Conservation (phyloP, 2,797 vertebrate genomes). For the Cryptoprocta ferox region DNA sequence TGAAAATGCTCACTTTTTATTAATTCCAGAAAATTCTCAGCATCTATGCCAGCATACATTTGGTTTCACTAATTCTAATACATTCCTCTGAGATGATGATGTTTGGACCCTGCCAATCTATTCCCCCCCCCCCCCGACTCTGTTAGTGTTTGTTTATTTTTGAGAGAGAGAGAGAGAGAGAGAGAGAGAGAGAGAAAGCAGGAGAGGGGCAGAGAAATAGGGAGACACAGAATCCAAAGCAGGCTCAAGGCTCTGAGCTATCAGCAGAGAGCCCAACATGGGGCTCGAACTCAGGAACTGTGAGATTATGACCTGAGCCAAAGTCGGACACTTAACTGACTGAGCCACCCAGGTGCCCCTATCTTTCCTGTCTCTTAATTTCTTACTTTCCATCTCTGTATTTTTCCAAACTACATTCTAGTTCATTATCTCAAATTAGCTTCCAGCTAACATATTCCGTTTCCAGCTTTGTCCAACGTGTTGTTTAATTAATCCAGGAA, state of each 20-base stretch:
- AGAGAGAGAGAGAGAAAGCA: too few relatives aligned
- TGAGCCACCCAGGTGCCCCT: too few relatives aligned
- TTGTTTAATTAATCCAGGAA: not conserved
- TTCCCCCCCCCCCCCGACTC: too few relatives aligned
- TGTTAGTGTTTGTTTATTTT: too few relatives aligned
- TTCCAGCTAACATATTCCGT: not conserved
- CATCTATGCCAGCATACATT: not conserved
- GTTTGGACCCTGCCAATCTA: not conserved
- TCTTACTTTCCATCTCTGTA: not conserved
- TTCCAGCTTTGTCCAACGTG: not conserved
- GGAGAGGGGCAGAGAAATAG: too few relatives aligned
- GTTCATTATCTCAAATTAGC: not conserved
- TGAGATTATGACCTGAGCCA: too few relatives aligned
- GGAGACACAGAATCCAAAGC: too few relatives aligned
- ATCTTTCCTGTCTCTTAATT: not conserved
- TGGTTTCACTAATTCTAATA: not conserved
- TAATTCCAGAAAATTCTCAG: not conserved
- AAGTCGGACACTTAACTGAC: too few relatives aligned
- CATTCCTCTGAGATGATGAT: not conserved
- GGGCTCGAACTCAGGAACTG: too few relatives aligned
- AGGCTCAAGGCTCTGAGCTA: too few relatives aligned
- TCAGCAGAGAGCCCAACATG: too few relatives aligned
- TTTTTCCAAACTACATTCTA: not conserved
- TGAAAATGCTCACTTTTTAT: not conserved
- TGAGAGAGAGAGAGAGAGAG: too few relatives aligned